Base-by-base conservation (phyloP, 2,797 vertebrate species). In the Falco columbarius region DNA sequence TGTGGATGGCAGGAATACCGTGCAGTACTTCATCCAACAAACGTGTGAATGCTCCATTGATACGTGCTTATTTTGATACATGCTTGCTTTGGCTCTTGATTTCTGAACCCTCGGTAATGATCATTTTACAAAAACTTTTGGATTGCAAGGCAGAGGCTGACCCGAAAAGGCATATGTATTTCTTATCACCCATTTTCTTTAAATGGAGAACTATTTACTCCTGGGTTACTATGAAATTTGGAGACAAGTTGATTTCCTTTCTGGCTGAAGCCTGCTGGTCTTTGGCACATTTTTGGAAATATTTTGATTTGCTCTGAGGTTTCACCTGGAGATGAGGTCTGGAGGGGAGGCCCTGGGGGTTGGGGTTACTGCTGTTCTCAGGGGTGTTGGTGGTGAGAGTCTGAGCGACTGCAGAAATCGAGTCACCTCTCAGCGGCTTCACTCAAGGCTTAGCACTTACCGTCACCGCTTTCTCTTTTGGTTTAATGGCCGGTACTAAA, bases 1-100 rank as follows among this genome's bases (percentile, higher is more conserved):
- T 38, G 6, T 3, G 44, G 65, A 8, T 24, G 0, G 0, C 26
- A 61, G 80, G 49, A 90, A n/a, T 32, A 34, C 54, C 32, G 26
- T 20, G 17, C 68, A 67, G 42, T 49, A 3, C 63, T 49, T 85
- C 30, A 4, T 19, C 32, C n/a, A 7, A 68, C 23, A 19, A 14
- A 21, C 3, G 27, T 16, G 34, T 32, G 19, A 51, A 59, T 0
- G 3, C 42, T 51, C 46, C 27, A 2, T 9, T 46, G 83, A 24
- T 30, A 68, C 22, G 1, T 16, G 15, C 29, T 52, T 55, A 4
- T 18, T 7, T 47, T 26, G 61, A 24, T 30, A 68, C 24, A 1
- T 16, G 15, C 29, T 52, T 59, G 4, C 16, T 7, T 47, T 26
- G 61, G 18, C 52, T 68, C 8, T 34, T 51, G 3, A 3, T 19